phyloP scores from a whole-genome alignment of 2,888 invertebrate genomes.

The Dendrolimus houi region DNA sequence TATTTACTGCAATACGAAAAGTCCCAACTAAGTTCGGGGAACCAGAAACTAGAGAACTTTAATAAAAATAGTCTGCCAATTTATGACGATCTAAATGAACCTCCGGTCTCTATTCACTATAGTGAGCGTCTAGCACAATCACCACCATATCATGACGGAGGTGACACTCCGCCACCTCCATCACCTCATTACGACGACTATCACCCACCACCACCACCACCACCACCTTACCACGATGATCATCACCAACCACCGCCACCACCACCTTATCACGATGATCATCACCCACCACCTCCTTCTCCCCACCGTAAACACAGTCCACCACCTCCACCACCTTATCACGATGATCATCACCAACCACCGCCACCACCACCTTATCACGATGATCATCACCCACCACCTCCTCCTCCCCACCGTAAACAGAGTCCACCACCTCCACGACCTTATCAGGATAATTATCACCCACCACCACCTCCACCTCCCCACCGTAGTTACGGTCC shows the following conservation, averaged over 20 bases:
- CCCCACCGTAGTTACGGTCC: constrained; percentile 2
- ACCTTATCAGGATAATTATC: constrained; percentile 2
- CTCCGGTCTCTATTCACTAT: neutral
- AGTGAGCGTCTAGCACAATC: neutral
- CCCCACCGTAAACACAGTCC: constrained; percentile 8
- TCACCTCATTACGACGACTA: constrained; percentile 5
- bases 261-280: constrained; percentile 3
- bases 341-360: neutral
- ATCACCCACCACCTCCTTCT: constrained; percentile 11
- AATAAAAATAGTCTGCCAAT: neutral
- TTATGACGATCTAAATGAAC: neutral
- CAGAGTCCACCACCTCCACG: constrained; percentile 4
- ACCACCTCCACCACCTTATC: constrained; percentile 6
- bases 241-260: constrained; percentile 3
- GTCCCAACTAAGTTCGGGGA: neutral
- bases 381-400: constrained; percentile 4
- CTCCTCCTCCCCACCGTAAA: constrained; percentile 6
- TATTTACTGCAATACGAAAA: neutral
- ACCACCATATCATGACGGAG: constrained; percentile 10
- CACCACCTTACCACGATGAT: constrained; percentile 4
- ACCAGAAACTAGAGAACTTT: neutral
- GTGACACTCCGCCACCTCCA: constrained; percentile 11
- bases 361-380: constrained; percentile 4
- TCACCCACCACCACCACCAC: constrained; percentile 8
- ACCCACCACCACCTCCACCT: constrained; percentile 8